phyloP scores from a whole-genome alignment of 2,113 vertebrate species.

The Butorides virescens region DNA sequence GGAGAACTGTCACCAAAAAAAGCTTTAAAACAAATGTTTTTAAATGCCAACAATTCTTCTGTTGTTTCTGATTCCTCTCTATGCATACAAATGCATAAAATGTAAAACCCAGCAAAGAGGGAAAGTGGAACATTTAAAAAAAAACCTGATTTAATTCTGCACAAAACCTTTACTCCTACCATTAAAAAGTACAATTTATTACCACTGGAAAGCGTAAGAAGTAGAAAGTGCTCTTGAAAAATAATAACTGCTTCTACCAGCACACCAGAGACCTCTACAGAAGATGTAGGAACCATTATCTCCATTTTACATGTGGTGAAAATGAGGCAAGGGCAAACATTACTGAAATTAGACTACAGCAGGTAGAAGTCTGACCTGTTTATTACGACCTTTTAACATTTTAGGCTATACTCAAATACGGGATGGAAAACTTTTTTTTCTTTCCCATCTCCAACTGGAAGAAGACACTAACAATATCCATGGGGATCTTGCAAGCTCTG shows the following conservation, averaged over 20 bases:
- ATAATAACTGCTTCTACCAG: slow-evolving; percentile 29
- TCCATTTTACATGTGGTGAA: background rate
- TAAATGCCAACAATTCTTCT: background rate
- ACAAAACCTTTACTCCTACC: slow-evolving; percentile 14
- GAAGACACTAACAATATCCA: background rate
- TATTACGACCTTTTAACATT: background rate
- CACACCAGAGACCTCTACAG: slow-evolving; percentile 49
- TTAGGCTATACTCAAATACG: background rate
- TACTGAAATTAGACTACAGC: background rate
- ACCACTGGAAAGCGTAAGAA: background rate
- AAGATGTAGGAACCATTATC: slow-evolving; percentile 47
- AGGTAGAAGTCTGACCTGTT: background rate
- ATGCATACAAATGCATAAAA: background rate
- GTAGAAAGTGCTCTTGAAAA: slow-evolving; percentile 47
- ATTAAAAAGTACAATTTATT: slow-evolving; percentile 55
- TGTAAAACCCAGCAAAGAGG: background rate
- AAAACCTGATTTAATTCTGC: slow-evolving; percentile 32
- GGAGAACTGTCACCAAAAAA: background rate
- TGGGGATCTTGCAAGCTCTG: background rate
- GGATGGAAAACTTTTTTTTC: background rate
- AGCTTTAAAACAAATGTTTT: background rate
- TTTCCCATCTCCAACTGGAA: background rate
- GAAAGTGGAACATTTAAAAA: background rate
- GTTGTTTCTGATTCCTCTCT: background rate
- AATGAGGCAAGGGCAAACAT: slow-evolving; percentile 21